A percentile compares a stretch with the other conserved stretches of the same genome.
Evolutionary conservation across 37 sponge, comb jelly and placozoan genomes (phyloP).

Genomic region (Ephydatia muelleri): DNA sequence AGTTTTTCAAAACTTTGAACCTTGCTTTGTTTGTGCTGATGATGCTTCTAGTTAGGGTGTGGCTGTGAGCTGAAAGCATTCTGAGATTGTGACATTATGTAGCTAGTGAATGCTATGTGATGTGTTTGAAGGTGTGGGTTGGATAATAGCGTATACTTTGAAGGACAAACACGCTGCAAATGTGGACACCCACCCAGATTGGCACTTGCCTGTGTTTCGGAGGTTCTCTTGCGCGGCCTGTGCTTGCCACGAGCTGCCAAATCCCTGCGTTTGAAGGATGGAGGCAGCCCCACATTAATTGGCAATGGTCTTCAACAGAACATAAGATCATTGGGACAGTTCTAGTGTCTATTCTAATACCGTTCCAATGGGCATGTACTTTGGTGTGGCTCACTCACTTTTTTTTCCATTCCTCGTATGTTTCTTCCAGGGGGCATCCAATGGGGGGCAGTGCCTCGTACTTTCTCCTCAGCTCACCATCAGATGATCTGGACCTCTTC

Average conservation of each 20-base stretch:
- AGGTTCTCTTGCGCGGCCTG: constrained; percentile 6
- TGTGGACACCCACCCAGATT: neutral
- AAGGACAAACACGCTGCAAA: too few relatives aligned
- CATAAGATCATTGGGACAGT: neutral
- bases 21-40: too few relatives aligned
- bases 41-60: too few relatives aligned
- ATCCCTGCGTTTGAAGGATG: constrained; percentile 11
- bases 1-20: too few relatives aligned
- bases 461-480: constrained; percentile 4
- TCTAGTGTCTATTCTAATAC: neutral
- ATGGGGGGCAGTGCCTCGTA: constrained; percentile 27
- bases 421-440: neutral
- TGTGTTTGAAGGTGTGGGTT: too few relatives aligned
- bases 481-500: neutral
- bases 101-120: neutral
- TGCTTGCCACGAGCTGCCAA: constrained; percentile 22
- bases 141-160: too few relatives aligned
- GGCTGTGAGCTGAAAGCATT: neutral
- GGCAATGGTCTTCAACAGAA: neutral
- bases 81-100: neutral
- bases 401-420: constrained; percentile 45
- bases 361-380: neutral
- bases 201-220: neutral
- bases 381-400: constrained; percentile 12
- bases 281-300: neutral